A percentile compares a stretch with the other conserved stretches of the same genome.
Conservation (phyloP, 2,113 vertebrate species). For the Onychostruthus taczanowskii region DNA sequence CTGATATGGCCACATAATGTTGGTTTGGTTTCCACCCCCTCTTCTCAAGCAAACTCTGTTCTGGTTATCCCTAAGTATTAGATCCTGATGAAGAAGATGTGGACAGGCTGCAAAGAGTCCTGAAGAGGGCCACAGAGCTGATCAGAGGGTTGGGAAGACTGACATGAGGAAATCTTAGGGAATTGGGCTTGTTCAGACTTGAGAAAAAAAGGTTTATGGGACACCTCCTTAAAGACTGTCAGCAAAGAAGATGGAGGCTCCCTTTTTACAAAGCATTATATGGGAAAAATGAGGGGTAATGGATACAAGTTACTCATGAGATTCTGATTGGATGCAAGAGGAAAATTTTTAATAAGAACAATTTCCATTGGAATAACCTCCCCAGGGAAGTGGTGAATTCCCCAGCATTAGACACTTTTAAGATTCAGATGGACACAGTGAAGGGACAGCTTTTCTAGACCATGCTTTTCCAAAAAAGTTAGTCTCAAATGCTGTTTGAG, state of each 20-base stretch:
- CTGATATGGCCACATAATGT: background rate
- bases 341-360: background rate
- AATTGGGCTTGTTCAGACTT: background rate
- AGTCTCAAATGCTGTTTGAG: background rate
- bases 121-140: fast-evolving
- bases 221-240: background rate
- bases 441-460: background rate
- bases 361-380: background rate
- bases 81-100: background rate
- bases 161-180: background rate
- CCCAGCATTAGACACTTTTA: background rate
- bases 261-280: background rate
- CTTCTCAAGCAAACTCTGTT: background rate
- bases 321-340: fast-evolving
- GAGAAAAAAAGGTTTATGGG: background rate
- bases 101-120: background rate
- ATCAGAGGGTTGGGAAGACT: background rate
- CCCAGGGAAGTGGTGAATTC: background rate
- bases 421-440: background rate
- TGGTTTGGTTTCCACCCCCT: background rate
- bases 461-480: background rate
- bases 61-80: background rate
- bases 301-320: background rate
- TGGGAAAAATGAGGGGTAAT: background rate
- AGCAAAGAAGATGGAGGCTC: background rate